These are phyloP conservation scores for Amblyraja radiata DNA, from an alignment of 2,797 vertebrate species.

Conservation along the genomic window DNA sequence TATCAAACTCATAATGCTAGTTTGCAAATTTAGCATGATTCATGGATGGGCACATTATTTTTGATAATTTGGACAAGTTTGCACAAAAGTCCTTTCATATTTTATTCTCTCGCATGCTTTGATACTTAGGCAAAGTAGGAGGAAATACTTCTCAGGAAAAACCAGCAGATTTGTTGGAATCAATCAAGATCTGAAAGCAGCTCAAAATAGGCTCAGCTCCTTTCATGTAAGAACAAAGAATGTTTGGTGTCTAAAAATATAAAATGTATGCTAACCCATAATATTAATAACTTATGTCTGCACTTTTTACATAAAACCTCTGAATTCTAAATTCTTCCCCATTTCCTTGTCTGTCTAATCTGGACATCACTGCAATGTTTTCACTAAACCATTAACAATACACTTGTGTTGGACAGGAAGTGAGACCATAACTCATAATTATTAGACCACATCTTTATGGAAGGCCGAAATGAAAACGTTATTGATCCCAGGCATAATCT, in stretches of 20 bases:
- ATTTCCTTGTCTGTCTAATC: background rate
- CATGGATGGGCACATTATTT: background rate
- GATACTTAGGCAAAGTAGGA: background rate
- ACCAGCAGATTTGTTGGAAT: background rate
- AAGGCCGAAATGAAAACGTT: background rate
- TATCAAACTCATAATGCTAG: background rate
- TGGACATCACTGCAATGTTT: background rate
- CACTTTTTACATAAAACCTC: conserved; percentile 1
- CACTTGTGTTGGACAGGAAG: background rate
- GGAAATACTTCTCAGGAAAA: background rate
- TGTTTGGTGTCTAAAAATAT: conserved; percentile 8
- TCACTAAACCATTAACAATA: background rate
- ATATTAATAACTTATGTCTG: conserved; percentile 13
- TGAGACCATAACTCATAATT: background rate
- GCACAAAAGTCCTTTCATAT: background rate
- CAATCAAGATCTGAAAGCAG: conserved; percentile 5
- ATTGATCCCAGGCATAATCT: background rate
- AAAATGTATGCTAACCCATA: background rate
- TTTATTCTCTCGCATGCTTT: background rate
- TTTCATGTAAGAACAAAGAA: conserved; percentile 33
- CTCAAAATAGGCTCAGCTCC: conserved; percentile 2
- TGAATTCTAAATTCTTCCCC: background rate
- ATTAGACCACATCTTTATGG: background rate
- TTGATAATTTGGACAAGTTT: conserved; percentile 1
- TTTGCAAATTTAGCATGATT: background rate